Conservation (phyloP, 2,797 vertebrate genomes). For the Psittacula derbiana region DNA sequence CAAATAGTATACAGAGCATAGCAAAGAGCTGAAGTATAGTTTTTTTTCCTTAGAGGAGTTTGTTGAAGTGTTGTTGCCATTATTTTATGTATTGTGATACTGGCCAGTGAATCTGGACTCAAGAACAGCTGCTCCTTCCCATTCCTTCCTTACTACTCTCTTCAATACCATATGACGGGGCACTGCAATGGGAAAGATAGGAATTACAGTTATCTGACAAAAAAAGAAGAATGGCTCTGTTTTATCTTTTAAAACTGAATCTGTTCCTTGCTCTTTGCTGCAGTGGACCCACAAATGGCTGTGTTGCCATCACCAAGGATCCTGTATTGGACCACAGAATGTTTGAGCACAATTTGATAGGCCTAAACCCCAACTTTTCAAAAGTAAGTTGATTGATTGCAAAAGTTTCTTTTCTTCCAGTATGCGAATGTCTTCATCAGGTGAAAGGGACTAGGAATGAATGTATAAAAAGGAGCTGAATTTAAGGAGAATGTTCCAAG, state of each 20-base stretch:
- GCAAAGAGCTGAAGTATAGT: not conserved
- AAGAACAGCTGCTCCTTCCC: not conserved
- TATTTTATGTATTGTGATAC: not conserved
- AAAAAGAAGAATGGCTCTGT: not conserved
- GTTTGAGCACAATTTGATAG: not conserved
- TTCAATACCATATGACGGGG: not conserved
- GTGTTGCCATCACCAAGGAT: not conserved
- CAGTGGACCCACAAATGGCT: not conserved
- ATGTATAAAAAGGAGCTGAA: not conserved
- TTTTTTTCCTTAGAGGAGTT: not conserved
- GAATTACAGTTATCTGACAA: not conserved
- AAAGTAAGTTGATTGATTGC: not conserved
- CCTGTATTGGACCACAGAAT: not conserved
- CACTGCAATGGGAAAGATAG: not conserved
- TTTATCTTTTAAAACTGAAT: not conserved
- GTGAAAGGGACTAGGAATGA: not conserved
- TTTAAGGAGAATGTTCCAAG: not conserved
- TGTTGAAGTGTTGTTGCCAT: not conserved
- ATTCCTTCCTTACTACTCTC: not conserved
- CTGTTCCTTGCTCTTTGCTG: not conserved
- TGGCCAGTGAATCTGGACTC: not conserved
- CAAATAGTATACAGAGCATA: not conserved
- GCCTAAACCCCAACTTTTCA: not conserved
- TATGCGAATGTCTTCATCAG: not conserved
- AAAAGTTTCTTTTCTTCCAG: not conserved